Conservation (phyloP, 2,888 invertebrate species). For the Lasioglossum lativentre region DNA sequence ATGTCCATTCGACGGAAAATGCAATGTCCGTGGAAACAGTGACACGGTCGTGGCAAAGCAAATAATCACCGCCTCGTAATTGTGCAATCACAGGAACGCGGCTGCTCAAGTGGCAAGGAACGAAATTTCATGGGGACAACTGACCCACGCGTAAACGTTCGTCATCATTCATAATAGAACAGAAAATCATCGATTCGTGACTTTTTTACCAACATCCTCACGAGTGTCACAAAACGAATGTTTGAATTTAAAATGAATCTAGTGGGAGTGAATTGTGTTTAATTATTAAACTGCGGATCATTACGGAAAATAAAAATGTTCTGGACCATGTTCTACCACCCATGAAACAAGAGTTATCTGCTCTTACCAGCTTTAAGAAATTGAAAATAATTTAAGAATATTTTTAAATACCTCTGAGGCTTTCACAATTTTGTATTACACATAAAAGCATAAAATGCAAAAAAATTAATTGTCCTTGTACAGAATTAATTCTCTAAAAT, state of each 20-base stretch:
- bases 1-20: slow-evolving; percentile 36
- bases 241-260: not conserved
- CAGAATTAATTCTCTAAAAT: not conserved
- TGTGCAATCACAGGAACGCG: slow-evolving; percentile 47
- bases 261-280: not conserved
- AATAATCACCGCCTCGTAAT: slow-evolving; percentile 52
- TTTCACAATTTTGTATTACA: not conserved
- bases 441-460: no score
- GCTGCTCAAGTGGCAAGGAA: slow-evolving; percentile 23
- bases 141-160: not conserved
- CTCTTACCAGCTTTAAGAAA: not conserved
- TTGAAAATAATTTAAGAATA: not conserved
- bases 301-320: not conserved
- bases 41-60: slow-evolving; percentile 42
- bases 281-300: not conserved
- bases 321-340: not conserved
- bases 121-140: slow-evolving; percentile 15
- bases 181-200: not conserved
- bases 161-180: not conserved
- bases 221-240: not conserved
- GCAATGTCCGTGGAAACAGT: slow-evolving; percentile 16
- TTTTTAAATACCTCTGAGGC: not conserved
- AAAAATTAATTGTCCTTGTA: no score
- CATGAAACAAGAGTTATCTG: not conserved
- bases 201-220: not conserved